These are phyloP conservation scores for Bradysia coprophila DNA, from an alignment of 1,140 invertebrate species.

Conservation along the genomic window DNA sequence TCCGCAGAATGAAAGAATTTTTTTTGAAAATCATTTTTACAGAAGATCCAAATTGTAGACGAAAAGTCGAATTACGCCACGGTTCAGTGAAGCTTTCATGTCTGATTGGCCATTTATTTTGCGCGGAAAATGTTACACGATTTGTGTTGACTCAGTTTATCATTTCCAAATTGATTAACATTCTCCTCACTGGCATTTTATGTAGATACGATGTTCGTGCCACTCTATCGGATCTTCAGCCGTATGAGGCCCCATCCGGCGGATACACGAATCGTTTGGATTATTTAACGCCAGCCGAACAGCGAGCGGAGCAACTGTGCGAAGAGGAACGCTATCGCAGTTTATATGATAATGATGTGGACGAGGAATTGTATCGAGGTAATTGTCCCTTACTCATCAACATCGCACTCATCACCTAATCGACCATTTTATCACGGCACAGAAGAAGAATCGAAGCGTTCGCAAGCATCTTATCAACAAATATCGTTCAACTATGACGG, in stretches of 20 bases:
- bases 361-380: slow-evolving; percentile 72
- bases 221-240: slow-evolving; percentile 57
- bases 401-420: background rate
- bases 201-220: slow-evolving; percentile 88
- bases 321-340: slow-evolving; percentile 83
- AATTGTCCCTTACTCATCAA: background rate
- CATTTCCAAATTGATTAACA: no score
- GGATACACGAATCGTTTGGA: slow-evolving; percentile 45
- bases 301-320: slow-evolving; percentile 65
- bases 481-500: slow-evolving; percentile 67
- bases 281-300: slow-evolving; percentile 57
- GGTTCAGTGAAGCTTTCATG: no score
- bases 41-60: no score
- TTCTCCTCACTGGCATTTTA: no score
- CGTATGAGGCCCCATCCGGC: slow-evolving; percentile 50
- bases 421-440: slow-evolving; percentile 2
- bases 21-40: no score
- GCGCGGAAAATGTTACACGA: no score
- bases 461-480: slow-evolving; percentile 54
- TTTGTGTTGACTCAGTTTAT: no score
- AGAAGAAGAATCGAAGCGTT: slow-evolving; percentile 83
- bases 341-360: slow-evolving; percentile 68
- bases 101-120: no score
- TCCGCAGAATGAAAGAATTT: no score
- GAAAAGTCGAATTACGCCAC: no score